A percentile compares a stretch with the other conserved stretches of the same genome.
Conservation (phyloP, 2,888 invertebrate species). For the Sphaerophoria rueppellii region DNA sequence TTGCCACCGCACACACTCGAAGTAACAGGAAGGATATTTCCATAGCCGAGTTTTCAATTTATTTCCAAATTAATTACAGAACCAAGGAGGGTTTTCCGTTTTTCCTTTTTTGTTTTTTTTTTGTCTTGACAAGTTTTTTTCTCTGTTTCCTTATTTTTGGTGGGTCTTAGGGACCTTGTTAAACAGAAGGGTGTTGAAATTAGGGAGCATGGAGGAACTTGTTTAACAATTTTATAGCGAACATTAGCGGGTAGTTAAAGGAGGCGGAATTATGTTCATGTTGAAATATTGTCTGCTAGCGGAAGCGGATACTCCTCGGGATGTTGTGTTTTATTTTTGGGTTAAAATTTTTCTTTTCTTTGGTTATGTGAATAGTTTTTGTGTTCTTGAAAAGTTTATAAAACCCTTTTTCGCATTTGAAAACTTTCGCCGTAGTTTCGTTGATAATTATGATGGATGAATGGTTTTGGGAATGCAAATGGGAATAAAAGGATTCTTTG, state of each 20-base stretch:
- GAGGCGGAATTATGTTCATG: slow-evolving; percentile 31
- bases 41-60: slow-evolving; percentile 62
- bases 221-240: slow-evolving; percentile 51
- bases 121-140: not conserved
- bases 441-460: not conserved
- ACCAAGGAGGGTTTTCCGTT: slow-evolving; percentile 43
- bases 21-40: slow-evolving; percentile 49
- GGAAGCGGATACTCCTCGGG: not conserved
- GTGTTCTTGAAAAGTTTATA: slow-evolving; percentile 31
- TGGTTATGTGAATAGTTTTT: not conserved
- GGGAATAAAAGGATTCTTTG: no score
- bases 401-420: slow-evolving; percentile 18
- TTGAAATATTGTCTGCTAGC: slow-evolving; percentile 31
- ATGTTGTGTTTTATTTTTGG: slow-evolving; percentile 16
- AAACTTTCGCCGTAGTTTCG: not conserved
- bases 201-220: slow-evolving; percentile 1
- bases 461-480: no score
- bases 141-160: not conserved
- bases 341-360: slow-evolving; percentile 13
- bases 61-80: slow-evolving; percentile 67
- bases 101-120: not conserved
- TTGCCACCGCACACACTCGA: not conserved
- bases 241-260: slow-evolving; percentile 22
- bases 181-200: slow-evolving; percentile 17
- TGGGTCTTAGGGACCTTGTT: slow-evolving; percentile 2